These are phyloP conservation scores for Oedothorax gibbosus DNA, from an alignment of 1,140 invertebrate species.

Conservation along the genomic window DNA sequence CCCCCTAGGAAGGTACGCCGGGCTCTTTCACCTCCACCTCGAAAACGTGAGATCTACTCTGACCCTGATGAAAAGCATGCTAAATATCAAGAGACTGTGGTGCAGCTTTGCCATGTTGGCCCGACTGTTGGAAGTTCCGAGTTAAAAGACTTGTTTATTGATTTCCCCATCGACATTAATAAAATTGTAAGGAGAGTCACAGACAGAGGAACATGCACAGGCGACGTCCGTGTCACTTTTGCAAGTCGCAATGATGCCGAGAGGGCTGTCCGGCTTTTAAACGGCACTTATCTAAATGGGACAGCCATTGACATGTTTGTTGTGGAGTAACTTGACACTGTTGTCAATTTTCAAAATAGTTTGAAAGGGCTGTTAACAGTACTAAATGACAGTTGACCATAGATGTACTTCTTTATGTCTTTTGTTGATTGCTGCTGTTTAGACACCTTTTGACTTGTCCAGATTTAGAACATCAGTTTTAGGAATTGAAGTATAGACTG, in stretches of 20 bases:
- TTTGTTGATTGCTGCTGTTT: too few relatives aligned
- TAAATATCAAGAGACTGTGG: background rate
- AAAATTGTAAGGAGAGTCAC: constrained; percentile 19
- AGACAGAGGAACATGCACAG: background rate
- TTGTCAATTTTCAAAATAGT: too few relatives aligned
- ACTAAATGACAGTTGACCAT: too few relatives aligned
- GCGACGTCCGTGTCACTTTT: constrained; percentile 46
- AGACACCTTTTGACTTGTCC: too few relatives aligned
- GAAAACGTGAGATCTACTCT: too few relatives aligned
- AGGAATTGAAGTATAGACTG: too few relatives aligned
- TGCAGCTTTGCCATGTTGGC: constrained; percentile 34
- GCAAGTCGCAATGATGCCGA: constrained; percentile 10
- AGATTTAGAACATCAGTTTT: too few relatives aligned
- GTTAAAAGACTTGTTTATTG: constrained; percentile 10
- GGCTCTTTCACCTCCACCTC: too few relatives aligned
- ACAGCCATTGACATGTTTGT: constrained; percentile 23
- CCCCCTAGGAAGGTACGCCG: too few relatives aligned
- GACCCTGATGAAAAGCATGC: background rate
- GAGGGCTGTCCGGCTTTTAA: constrained; percentile 22
- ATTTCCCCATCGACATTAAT: constrained; percentile 2
- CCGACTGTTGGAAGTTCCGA: background rate
- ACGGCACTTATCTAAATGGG: constrained; percentile 14
- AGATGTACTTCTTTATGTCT: too few relatives aligned
- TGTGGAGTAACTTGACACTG: background rate
- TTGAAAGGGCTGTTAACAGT: too few relatives aligned